Evolutionary conservation across 2,797 vertebrate genomes (phyloP).

Genomic region (Arremon aurantiirostris): DNA sequence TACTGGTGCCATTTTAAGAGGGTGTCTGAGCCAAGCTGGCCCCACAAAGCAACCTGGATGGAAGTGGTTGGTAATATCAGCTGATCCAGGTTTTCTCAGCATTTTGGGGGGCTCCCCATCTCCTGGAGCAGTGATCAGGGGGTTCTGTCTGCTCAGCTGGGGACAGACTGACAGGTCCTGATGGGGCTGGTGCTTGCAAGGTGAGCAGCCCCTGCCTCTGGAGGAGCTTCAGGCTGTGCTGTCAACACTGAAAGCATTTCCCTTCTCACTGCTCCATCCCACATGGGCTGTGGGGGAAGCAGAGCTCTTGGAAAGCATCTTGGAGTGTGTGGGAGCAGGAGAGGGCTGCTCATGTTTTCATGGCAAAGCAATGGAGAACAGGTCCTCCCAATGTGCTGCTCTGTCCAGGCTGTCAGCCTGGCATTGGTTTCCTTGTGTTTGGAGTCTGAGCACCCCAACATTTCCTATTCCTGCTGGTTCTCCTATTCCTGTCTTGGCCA

Average conservation of each 20-base stretch:
- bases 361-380: background rate
- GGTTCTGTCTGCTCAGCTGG: background rate
- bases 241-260: background rate
- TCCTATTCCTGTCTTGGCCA: background rate
- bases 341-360: background rate
- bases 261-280: background rate
- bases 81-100: background rate
- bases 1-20: background rate
- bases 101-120: background rate
- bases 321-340: background rate
- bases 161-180: background rate
- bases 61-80: background rate
- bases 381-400: background rate
- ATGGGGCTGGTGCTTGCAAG: background rate
- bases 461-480: background rate
- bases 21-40: background rate
- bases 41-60: background rate
- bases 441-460: background rate
- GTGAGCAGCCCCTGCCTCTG: background rate
- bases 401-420: background rate
- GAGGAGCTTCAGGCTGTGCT: background rate
- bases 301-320: slow-evolving; percentile 26
- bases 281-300: background rate
- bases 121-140: background rate
- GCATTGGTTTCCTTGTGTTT: background rate